Conservation (phyloP, 2,888 invertebrate species). For the Maniola hyperantus region DNA sequence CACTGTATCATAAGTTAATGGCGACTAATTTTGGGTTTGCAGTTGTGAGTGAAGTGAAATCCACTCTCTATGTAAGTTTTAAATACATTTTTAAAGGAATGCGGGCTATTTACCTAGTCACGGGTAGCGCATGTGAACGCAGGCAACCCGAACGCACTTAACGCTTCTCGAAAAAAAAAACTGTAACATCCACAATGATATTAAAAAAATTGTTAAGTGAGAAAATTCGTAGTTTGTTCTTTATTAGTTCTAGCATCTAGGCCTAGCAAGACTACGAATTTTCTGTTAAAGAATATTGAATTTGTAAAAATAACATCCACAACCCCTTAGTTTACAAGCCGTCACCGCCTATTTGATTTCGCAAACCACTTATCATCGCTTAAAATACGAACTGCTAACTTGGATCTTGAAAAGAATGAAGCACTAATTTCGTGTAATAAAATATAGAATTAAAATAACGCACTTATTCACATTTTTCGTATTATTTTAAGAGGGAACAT, state of each 20-base stretch:
- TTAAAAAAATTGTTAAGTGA: conserved; percentile 1
- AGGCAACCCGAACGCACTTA: conserved; percentile 71
- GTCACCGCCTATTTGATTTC: conserved; percentile 70
- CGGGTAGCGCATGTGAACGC: conserved; percentile 78
- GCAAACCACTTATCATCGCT: conserved; percentile 71
- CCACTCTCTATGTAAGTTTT: conserved; percentile 75
- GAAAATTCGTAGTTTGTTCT: conserved; percentile 58
- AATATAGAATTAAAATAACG: neutral
- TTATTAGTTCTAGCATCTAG: conserved; percentile 48
- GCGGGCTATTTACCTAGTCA: conserved; percentile 67
- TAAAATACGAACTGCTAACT: conserved; percentile 40
- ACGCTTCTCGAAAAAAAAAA: conserved; percentile 58
- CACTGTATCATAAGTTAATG: conserved; percentile 63
- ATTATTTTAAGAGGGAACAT: neutral
- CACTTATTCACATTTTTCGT: conserved; percentile 2
- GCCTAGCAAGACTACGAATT: conserved; percentile 59
- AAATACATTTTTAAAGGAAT: conserved; percentile 71
- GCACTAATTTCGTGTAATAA: conserved; percentile 9
- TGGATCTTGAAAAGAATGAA: conserved; percentile 7
- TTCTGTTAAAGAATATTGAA: conserved; percentile 40
- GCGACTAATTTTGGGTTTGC: conserved; percentile 80
- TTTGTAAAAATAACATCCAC: conserved; percentile 48
- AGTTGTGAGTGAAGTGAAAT: conserved; percentile 79
- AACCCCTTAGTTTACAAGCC: conserved; percentile 63
- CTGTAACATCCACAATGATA: conserved; percentile 17